Evolutionary conservation across 2,797 vertebrate species (phyloP).

Genomic region (Rallus crepitans): DNA sequence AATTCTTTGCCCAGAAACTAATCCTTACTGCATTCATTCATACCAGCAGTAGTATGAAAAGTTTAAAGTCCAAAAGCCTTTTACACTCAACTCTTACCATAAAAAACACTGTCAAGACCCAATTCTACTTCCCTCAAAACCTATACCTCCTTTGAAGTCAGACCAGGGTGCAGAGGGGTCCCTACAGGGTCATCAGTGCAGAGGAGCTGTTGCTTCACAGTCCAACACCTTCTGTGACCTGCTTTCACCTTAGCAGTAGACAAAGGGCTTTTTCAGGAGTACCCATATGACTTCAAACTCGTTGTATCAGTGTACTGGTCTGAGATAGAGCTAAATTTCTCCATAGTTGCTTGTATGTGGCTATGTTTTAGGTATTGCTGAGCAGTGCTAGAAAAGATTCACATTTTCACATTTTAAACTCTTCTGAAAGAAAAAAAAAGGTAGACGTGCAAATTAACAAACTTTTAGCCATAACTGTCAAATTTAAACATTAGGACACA

Average conservation of each 20-base stretch:
- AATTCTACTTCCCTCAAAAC: background rate
- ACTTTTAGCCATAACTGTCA: background rate
- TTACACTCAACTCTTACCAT: background rate
- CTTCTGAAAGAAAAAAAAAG: background rate
- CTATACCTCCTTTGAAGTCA: background rate
- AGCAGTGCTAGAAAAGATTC: background rate
- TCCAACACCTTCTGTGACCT: accelerated
- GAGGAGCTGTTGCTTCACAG: background rate
- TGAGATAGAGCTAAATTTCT: background rate
- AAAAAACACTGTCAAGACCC: background rate
- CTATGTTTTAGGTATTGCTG: background rate
- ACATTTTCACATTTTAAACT: background rate
- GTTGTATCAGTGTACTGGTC: background rate
- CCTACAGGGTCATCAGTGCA: background rate
- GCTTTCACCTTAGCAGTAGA: background rate
- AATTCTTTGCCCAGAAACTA: background rate
- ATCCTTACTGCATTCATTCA: background rate
- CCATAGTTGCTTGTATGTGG: background rate
- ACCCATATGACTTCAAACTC: background rate
- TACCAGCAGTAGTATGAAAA: background rate
- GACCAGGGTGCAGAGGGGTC: background rate
- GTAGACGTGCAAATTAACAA: background rate
- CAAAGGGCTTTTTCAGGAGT: background rate
- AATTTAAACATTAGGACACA: background rate
- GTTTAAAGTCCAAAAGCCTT: background rate